Percentiles rank a stretch among this genome's conserved stretches.
These are phyloP conservation scores for Plodia interpunctella DNA, from an alignment of 1,140 invertebrate genomes.

Conservation along the genomic window DNA sequence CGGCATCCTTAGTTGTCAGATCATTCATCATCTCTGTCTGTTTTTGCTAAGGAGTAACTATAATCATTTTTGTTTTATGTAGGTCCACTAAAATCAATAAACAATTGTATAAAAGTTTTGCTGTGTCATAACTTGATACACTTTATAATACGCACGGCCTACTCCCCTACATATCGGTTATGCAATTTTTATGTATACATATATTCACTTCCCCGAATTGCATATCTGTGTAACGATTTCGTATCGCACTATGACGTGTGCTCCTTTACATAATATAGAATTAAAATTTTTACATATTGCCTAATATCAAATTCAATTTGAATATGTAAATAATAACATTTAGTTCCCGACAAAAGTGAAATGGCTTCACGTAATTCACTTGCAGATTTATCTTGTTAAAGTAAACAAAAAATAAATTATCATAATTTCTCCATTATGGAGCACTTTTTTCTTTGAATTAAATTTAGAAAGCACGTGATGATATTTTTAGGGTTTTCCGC, in stretches of 20 bases:
- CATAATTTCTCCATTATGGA: not conserved
- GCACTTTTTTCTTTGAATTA: conserved; percentile 7
- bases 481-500: not conserved
- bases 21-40: too few relatives aligned
- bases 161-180: conserved; percentile 30
- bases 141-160: conserved; percentile 16
- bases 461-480: not conserved
- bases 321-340: conserved; percentile 16
- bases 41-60: too few relatives aligned
- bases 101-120: too few relatives aligned
- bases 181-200: conserved; percentile 22
- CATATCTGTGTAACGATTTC: conserved; percentile 19
- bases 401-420: conserved; percentile 3
- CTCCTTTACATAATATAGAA: conserved; percentile 16
- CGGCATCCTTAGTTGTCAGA: too few relatives aligned
- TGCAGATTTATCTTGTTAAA: not conserved
- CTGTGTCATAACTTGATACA: not conserved
- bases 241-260: conserved; percentile 5
- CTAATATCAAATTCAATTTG: conserved; percentile 10
- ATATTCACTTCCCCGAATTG: conserved; percentile 31
- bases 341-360: conserved; percentile 16
- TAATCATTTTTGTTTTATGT: too few relatives aligned
- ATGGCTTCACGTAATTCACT: conserved; percentile 17
- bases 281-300: conserved; percentile 15
- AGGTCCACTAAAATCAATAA: too few relatives aligned